Evolutionary conservation across 2,797 vertebrate genomes (phyloP).

Genomic region (Arrhamphus sclerolepis): DNA sequence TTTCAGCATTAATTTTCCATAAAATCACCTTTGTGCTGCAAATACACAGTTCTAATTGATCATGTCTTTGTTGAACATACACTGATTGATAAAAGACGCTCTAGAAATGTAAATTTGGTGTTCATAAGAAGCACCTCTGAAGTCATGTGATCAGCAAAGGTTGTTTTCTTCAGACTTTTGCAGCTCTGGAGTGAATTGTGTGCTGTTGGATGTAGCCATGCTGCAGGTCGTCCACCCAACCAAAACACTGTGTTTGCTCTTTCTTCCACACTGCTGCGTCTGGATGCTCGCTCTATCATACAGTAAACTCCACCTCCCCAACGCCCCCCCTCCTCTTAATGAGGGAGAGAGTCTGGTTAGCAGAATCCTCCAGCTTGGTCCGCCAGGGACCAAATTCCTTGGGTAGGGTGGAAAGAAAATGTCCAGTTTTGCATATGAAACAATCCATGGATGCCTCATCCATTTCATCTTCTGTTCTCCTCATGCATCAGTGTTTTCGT

Average conservation of each 20-base stretch:
- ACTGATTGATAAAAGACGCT: no score
- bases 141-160: no score
- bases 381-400: conserved; percentile 99
- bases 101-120: no score
- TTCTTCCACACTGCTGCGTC: conserved; percentile 94
- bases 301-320: conserved; percentile 99
- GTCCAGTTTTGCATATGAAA: conserved; percentile 78
- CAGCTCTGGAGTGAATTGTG: not conserved
- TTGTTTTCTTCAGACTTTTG: no score
- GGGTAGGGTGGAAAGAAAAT: conserved; percentile 87
- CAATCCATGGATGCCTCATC: conserved; percentile 89
- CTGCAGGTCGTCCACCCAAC: conserved; percentile 27
- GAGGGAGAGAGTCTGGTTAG: conserved; percentile 99
- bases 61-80: no score
- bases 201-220: not conserved
- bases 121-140: no score
- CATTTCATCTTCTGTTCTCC: conserved; percentile 34
- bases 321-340: conserved; percentile 98
- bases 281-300: conserved; percentile 80
- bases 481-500: conserved; percentile 61
- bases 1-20: no score
- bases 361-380: conserved; percentile 99
- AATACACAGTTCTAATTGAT: no score
- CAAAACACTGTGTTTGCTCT: conserved; percentile 81
- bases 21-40: no score